These are phyloP conservation scores for Rhynchonycteris naso DNA, from an alignment of 2,797 vertebrate genomes.

Conservation along the genomic window DNA sequence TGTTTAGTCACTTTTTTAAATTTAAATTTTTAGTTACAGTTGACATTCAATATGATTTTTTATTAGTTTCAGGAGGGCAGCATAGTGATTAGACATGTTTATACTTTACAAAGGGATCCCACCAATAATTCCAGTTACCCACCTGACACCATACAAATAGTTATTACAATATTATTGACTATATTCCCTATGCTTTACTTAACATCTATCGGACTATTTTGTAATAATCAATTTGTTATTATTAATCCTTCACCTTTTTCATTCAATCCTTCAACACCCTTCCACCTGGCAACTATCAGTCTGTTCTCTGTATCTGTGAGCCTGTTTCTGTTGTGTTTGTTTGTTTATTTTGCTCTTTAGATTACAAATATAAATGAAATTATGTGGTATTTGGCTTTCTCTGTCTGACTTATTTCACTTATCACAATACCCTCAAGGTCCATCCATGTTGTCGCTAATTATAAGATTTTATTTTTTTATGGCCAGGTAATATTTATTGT, in stretches of 20 bases:
- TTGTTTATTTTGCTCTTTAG: not conserved
- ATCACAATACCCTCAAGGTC: not conserved
- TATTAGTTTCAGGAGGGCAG: not conserved
- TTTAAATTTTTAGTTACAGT: not conserved
- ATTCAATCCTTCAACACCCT: not conserved
- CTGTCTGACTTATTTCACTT: not conserved
- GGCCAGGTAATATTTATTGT: not conserved
- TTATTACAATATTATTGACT: not conserved
- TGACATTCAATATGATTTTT: not conserved
- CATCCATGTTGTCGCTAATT: not conserved
- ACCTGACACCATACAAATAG: not conserved
- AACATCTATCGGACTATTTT: not conserved
- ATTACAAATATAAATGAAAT: not conserved
- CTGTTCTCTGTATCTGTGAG: not conserved
- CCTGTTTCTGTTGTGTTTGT: not conserved
- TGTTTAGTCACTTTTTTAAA: not conserved
- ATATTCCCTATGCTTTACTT: too few species aligned
- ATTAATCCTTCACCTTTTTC: not conserved
- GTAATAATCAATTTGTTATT: not conserved
- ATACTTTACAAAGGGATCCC: not conserved
- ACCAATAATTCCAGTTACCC: not conserved
- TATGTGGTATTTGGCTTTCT: not conserved
- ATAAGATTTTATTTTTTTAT: not conserved
- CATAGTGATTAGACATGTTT: not conserved
- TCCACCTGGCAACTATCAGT: not conserved